Conservation (phyloP, 2,888 invertebrate species). For the Labia minor region DNA sequence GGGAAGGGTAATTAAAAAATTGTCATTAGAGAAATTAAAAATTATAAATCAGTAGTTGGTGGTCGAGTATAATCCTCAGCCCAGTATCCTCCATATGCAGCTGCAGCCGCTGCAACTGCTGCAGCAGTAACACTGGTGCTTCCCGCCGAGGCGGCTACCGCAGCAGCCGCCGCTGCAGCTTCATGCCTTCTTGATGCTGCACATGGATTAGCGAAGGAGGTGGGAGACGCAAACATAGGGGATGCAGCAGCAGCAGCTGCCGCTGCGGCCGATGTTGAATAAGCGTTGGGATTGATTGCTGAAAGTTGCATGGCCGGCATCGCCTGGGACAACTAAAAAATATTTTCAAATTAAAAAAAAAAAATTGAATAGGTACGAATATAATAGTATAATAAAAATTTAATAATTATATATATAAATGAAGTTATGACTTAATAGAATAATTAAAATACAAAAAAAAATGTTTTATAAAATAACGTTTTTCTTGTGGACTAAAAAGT, state of each 20-base stretch:
- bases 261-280: background rate
- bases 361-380: too few relatives aligned
- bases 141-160: background rate
- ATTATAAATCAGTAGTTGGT: background rate
- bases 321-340: background rate
- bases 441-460: background rate
- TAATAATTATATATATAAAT: too few relatives aligned
- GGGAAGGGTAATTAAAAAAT: background rate
- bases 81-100: background rate
- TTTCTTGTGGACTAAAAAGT: too few relatives aligned
- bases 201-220: background rate
- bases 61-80: background rate
- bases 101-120: background rate
- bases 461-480: too few relatives aligned
- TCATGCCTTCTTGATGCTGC: background rate
- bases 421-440: background rate
- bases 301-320: background rate
- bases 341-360: background rate
- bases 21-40: background rate
- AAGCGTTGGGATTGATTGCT: background rate
- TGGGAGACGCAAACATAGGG: background rate
- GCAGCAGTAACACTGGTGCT: background rate
- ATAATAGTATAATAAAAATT: too few relatives aligned
- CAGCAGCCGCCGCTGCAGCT: background rate
- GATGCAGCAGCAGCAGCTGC: background rate